Evolutionary conservation across 2,888 invertebrate genomes (phyloP).

Genomic region (Cyaniris semiargus): DNA sequence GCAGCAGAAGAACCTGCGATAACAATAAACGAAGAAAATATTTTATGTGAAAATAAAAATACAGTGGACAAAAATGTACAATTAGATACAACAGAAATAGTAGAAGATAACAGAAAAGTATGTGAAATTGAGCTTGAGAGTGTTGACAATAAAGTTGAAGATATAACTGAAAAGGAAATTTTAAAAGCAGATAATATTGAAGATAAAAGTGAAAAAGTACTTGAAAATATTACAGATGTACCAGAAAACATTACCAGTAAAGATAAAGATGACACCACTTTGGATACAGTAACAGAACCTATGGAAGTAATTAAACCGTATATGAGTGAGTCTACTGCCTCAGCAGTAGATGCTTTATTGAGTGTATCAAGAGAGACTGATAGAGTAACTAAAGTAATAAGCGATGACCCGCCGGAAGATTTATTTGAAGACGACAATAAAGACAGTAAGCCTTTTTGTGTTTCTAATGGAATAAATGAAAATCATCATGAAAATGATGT

Average conservation of each 20-base stretch:
- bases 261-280: background rate
- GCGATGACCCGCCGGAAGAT: slow-evolving; percentile 71
- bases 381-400: slow-evolving; percentile 65
- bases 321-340: slow-evolving; percentile 70
- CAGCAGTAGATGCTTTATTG: slow-evolving; percentile 71
- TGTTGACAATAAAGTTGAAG: slow-evolving; percentile 13
- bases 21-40: slow-evolving; percentile 36
- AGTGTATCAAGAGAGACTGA: slow-evolving; percentile 72
- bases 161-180: background rate
- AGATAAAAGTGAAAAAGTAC: slow-evolving; percentile 20
- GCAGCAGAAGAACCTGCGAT: background rate
- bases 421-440: slow-evolving; percentile 73
- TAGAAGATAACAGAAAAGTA: background rate
- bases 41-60: background rate
- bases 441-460: slow-evolving; percentile 48
- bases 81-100: background rate
- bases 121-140: slow-evolving; percentile 4
- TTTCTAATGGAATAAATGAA: slow-evolving; percentile 50
- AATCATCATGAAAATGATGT: slow-evolving; percentile 42
- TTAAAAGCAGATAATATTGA: background rate
- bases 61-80: background rate
- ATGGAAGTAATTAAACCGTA: slow-evolving; percentile 50
- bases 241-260: background rate
- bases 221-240: background rate
- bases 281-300: background rate